Percentiles rank a stretch among this genome's conserved stretches.
These are phyloP conservation scores for Pseudachorutes palmiensis DNA, from an alignment of 1,140 invertebrate genomes.

Conservation along the genomic window DNA sequence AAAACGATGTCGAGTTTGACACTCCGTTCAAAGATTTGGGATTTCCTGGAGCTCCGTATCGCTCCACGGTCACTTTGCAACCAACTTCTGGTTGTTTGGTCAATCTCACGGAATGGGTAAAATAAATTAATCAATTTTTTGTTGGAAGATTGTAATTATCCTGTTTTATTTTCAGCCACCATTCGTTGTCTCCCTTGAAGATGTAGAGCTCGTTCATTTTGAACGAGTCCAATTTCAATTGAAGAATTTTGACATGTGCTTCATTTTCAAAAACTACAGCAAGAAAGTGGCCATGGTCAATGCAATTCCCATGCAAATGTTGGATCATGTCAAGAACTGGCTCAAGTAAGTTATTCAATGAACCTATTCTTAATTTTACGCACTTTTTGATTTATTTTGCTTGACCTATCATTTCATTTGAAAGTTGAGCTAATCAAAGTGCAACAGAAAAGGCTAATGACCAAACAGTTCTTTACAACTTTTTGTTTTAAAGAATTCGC, in stretches of 20 bases:
- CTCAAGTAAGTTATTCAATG: constrained; percentile 64
- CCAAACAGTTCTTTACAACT: neutral
- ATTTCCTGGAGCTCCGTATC: constrained; percentile 94
- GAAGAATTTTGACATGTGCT: constrained; percentile 99
- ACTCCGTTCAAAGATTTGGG: constrained; percentile 95
- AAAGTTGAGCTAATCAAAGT: neutral
- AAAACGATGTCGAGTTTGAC: constrained; percentile 96
- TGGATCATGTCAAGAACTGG: constrained; percentile 99
- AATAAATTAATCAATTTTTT: constrained; percentile 21
- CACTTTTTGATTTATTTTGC: constrained; percentile 33
- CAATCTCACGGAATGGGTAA: constrained; percentile 93
- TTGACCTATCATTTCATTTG: constrained; percentile 2
- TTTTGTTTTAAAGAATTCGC: neutral
- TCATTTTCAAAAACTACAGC: constrained; percentile 97
- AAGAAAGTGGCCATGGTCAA: constrained; percentile 93
- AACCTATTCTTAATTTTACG: neutral
- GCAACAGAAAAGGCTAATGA: neutral
- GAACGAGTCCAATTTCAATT: constrained; percentile 97
- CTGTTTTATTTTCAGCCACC: constrained; percentile 61
- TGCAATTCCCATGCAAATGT: constrained; percentile 95
- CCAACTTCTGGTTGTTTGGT: constrained; percentile 95
- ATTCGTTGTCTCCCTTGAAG: constrained; percentile 95
- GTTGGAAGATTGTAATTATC: constrained; percentile 15
- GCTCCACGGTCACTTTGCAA: constrained; percentile 90
- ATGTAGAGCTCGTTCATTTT: constrained; percentile 96